Conservation (phyloP, 2,797 vertebrate species). For the Thripadectes ignobilis region DNA sequence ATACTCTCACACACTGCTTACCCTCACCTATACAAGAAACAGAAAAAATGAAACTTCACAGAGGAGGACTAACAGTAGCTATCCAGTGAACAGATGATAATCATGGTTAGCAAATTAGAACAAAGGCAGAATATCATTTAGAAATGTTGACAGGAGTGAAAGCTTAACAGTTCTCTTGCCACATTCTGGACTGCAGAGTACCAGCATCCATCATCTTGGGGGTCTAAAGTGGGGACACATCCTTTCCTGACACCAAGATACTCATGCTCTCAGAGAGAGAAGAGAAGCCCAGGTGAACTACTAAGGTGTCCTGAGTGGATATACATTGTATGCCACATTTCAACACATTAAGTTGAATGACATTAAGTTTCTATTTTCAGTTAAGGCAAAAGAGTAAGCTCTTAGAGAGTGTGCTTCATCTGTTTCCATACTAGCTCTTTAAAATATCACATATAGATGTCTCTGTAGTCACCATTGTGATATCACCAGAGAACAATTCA, state of each 20-base stretch:
- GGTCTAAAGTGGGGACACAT: neutral
- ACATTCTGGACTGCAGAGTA: neutral
- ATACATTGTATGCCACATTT: neutral
- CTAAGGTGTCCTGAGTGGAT: neutral
- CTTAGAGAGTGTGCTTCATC: neutral
- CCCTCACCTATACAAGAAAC: neutral
- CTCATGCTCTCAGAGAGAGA: neutral
- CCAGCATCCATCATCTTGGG: rapidly evolving
- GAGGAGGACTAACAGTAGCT: neutral
- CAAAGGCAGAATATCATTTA: neutral
- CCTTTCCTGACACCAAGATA: neutral
- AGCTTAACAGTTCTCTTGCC: neutral
- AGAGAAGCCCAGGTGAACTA: neutral
- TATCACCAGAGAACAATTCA: neutral
- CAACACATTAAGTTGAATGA: no score
- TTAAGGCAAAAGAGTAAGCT: neutral
- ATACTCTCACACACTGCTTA: neutral
- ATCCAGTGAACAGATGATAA: neutral
- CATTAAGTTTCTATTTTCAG: neutral
- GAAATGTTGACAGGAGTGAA: neutral
- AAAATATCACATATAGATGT: neutral
- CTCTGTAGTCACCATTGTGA: neutral
- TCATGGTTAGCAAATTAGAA: neutral
- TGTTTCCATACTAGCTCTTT: neutral
- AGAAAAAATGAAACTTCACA: neutral